phyloP scores from a whole-genome alignment of 2,797 vertebrate species.

The Echiichthys vipera region DNA sequence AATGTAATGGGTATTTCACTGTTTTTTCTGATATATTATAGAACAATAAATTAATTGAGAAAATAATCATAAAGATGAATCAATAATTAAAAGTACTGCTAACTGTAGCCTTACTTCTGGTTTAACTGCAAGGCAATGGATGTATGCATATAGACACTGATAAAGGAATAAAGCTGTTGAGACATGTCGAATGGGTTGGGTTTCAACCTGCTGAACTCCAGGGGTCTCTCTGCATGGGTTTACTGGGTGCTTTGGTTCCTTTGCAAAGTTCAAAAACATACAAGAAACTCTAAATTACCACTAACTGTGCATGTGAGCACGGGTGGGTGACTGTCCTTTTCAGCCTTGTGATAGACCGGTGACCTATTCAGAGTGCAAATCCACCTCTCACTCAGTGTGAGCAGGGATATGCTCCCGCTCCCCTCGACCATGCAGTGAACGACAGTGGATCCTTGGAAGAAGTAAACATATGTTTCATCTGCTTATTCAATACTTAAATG shows the following conservation, averaged over 20 bases:
- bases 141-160: not conserved
- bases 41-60: not conserved
- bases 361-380: not conserved
- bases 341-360: not conserved
- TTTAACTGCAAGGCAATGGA: not conserved
- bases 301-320: not conserved
- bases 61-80: too few species aligned
- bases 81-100: too few species aligned
- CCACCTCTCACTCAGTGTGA: not conserved
- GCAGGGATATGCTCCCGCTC: too few species aligned
- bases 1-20: not conserved
- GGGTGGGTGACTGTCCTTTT: not conserved
- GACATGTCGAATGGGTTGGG: not conserved
- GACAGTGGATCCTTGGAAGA: not conserved
- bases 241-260: not conserved
- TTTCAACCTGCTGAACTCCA: not conserved
- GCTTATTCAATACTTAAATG: not conserved
- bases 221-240: not conserved
- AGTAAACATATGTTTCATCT: not conserved
- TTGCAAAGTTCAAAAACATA: not conserved
- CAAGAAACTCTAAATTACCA: not conserved
- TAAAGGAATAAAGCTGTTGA: too few species aligned
- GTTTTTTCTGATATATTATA: not conserved
- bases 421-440: too few species aligned
- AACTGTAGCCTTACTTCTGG: too few species aligned